A percentile compares a stretch with the other conserved stretches of the same genome.
These are phyloP conservation scores for Diplodus sargus DNA, from an alignment of 2,797 vertebrate genomes.

Conservation along the genomic window DNA sequence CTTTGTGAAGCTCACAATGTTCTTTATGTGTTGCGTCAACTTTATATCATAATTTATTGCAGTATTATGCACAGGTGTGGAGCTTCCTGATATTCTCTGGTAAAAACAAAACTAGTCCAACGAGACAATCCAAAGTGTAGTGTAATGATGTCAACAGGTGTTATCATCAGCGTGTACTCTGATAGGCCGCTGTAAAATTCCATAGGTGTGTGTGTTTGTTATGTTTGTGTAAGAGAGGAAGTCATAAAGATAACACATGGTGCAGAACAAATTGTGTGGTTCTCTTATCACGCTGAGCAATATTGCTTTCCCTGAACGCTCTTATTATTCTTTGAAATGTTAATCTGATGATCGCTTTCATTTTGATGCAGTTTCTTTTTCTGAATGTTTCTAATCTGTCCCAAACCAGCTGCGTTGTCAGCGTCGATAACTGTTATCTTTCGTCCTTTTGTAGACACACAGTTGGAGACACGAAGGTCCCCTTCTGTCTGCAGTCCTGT, in stretches of 20 bases:
- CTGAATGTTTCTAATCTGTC: background rate
- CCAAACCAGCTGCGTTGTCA: background rate
- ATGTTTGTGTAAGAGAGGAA: constrained; percentile 44
- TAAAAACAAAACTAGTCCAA: constrained; percentile 1
- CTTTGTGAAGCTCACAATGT: background rate
- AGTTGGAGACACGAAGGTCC: constrained; percentile 97
- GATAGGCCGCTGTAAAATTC: constrained; percentile 39
- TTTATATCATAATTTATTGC: background rate
- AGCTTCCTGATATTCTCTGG: constrained; percentile 12
- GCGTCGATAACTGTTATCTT: constrained; percentile 11
- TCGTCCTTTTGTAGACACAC: constrained; percentile 88
- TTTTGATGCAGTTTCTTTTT: background rate
- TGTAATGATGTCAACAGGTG: constrained; percentile 6
- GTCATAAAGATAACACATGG: constrained; percentile 66
- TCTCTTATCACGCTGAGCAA: constrained; percentile 17
- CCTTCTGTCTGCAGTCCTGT: constrained; percentile 98
- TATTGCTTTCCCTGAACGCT: background rate
- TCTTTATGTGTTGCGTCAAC: background rate
- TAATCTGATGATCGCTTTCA: background rate
- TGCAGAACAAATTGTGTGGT: background rate
- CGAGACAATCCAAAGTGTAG: background rate
- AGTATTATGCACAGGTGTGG: background rate
- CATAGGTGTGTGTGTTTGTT: constrained; percentile 14
- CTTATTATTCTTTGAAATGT: background rate
- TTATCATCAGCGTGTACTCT: constrained; percentile 21